Base-by-base conservation (phyloP, 1,140 invertebrate species). In the Philopotamus ludificatus region DNA sequence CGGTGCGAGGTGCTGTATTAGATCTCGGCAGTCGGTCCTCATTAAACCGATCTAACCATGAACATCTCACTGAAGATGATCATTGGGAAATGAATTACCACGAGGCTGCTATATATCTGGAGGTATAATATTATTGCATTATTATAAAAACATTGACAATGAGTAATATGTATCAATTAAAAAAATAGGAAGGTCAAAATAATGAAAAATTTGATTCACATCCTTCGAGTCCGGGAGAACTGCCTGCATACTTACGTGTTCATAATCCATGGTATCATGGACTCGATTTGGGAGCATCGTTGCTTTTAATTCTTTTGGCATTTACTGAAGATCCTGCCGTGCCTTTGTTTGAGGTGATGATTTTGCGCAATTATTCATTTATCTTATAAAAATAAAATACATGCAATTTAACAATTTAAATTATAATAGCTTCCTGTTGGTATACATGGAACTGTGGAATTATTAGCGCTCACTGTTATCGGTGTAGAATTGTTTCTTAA, bases 151-250 rank as follows among this genome's bases (percentile, higher is more conserved):
- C 44, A 45, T 4, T 53, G 8, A 45, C 18, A 45, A 10, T 10
- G 44, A 15, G 4, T 9, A 39, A 45, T 57, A 73, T 67, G 51
- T 20, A 25, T 39, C 20, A 28, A 45, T 65, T 65, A 4, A n/a
- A 12, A 45, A 16, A 71, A 34, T 75, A 94, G 87, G 93, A 96
- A 86, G 93, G 93, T 9, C 84, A 87, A 77, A 94, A 95, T 73
- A 96, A 96, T 81, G 93, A 95, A 76, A 95, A 95, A 76, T 95
- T 94, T 75, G 89, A 91, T 73, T 92, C 91, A 3, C 93, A 96
- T 79, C 93, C 93, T 0, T 85, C 86, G 41, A 88, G 88, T 74
- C 88, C 88, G 20, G 87, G 89, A 72, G 90, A 92, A 73, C 77
- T 95, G 51, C 93, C 93, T 8, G 90, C 92, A 0, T 96, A 95